Evolutionary conservation across 2,797 vertebrate genomes (phyloP).

Genomic region (Chelmon rostratus): DNA sequence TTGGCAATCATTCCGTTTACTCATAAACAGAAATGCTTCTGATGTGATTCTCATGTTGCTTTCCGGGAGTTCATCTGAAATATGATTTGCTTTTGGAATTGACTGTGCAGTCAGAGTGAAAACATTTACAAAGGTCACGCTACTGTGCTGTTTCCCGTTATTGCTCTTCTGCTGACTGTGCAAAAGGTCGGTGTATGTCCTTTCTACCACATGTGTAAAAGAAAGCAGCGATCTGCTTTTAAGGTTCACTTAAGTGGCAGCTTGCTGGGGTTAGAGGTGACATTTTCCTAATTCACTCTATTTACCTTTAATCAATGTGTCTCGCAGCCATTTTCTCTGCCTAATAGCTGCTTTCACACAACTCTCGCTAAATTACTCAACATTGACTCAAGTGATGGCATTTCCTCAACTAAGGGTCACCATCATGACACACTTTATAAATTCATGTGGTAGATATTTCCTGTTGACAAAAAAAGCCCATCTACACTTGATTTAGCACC

Average conservation of each 20-base stretch:
- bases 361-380: not conserved
- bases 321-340: not conserved
- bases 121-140: slow-evolving; percentile 40
- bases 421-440: not conserved
- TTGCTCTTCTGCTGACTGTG: not conserved
- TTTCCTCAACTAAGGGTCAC: not conserved
- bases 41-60: slow-evolving; percentile 39
- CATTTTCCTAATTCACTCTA: not conserved
- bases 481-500: slow-evolving; percentile 3
- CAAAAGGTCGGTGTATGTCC: not conserved
- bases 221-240: not conserved
- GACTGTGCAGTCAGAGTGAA: slow-evolving; percentile 22
- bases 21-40: slow-evolving; percentile 47
- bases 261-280: slow-evolving; percentile 4
- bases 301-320: slow-evolving; percentile 14
- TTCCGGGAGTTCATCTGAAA: slow-evolving; percentile 36
- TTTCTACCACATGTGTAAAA: not conserved
- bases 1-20: slow-evolving; percentile 63
- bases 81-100: slow-evolving; percentile 36
- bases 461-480: not conserved
- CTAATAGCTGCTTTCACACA: slow-evolving; percentile 6
- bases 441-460: not conserved
- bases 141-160: not conserved
- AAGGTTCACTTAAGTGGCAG: not conserved
- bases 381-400: slow-evolving; percentile 1